Evolutionary conservation across 2,113 vertebrate genomes (phyloP).

Genomic region (Cavia aperea): DNA sequence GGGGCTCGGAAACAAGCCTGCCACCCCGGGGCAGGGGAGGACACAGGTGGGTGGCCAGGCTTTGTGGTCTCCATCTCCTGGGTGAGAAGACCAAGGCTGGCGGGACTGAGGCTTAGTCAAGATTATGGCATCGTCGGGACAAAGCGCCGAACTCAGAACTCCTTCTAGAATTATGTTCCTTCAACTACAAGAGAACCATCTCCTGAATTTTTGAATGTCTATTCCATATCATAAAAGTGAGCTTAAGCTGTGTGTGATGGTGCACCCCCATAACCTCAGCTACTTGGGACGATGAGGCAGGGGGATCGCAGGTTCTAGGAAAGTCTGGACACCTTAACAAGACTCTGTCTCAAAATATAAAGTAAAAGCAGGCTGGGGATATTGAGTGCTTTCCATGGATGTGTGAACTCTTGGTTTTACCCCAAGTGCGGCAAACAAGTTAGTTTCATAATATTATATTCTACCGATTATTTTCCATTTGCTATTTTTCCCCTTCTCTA

Average conservation of each 20-base stretch:
- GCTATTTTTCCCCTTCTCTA: not conserved
- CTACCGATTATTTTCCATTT: not conserved
- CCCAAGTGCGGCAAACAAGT: not conserved
- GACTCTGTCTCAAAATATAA: not conserved
- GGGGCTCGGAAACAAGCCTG: not conserved
- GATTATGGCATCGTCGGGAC: not conserved
- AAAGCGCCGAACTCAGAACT: not conserved
- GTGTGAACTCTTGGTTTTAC: not conserved
- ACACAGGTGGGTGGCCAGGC: not conserved
- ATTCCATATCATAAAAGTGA: not conserved
- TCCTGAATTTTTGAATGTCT: not conserved
- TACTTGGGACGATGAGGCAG: not conserved
- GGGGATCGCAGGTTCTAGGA: not conserved
- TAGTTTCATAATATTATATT: not conserved
- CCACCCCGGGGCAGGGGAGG: not conserved
- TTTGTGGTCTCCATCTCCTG: not conserved
- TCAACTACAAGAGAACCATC: not conserved
- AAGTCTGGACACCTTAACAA: not conserved
- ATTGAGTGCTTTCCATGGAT: not conserved
- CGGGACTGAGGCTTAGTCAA: not conserved
- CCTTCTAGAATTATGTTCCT: not conserved
- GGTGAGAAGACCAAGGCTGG: not conserved
- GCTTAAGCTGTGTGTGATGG: not conserved
- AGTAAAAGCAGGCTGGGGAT: not conserved
- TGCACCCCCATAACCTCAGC: not conserved